Evolutionary conservation across 1,140 invertebrate genomes (phyloP), one percentile per base, ranked within the genome.

Genomic region (Drosophila ananassae): DNA sequence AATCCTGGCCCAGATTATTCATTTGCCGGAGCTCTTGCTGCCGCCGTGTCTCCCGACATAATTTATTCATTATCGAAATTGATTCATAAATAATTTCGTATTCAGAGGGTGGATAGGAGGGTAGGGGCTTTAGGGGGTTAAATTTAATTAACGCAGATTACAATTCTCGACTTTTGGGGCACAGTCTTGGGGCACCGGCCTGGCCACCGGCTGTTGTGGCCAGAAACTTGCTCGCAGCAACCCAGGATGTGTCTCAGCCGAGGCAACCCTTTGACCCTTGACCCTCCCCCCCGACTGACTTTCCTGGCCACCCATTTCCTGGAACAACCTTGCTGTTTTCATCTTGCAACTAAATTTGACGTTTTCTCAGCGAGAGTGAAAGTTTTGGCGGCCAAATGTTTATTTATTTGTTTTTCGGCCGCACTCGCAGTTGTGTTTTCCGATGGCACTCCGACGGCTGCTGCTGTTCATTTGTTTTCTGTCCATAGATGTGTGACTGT

Each of bases 21-120:
- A 79, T 79, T 79, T 28, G 54, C 34, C 53, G 32, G 25, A 13
- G 17, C 30, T 8, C 32, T 10, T 25, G 22, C 47, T n/a, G 17
- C 34, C 9, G 9, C 12, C 25, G 10, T 68, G 73, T 51, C 56
- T 63, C n/a, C 47, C 9, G 41, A 72, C 62, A 66, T 81, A 77
- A 81, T 77, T 81, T 81, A 81, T 81, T 81, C 79, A 81, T 81
- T 77, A 81, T 81, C 78, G 78, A 81, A 81, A 81, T 81, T 81
- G 78, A 81, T 81, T 81, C 78, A 81, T 81, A 81, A 81, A 81
- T 81, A 81, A 77, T 77, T 76, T 77, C 73, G 56, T 47, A 63
- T 77, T 81, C 61, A 37, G 53, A 71, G 34, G 28, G 10, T 8
- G 30, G 21, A 10, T 3, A 34, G n/a, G 13, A 47, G 32, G 25